phyloP scores from a whole-genome alignment of 2,113 vertebrate genomes.

The Indri indri region DNA sequence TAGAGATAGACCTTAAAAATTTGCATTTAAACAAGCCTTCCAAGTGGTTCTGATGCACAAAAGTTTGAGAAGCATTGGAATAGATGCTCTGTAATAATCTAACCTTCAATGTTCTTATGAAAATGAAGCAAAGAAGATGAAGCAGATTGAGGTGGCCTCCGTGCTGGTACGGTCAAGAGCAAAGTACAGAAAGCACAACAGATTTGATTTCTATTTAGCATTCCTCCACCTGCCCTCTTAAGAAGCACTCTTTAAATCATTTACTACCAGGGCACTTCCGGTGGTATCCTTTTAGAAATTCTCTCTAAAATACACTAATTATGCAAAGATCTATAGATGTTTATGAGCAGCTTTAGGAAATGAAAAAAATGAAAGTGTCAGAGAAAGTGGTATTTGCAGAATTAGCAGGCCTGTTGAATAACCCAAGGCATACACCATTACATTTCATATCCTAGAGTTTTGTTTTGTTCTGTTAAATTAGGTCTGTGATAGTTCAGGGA shows the following conservation, averaged over 20 bases:
- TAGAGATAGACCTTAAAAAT: not conserved
- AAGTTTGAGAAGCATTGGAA: not conserved
- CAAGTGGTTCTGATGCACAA: not conserved
- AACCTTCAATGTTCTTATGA: not conserved
- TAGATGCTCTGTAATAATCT: not conserved
- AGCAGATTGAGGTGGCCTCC: not conserved
- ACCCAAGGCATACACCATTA: fast-evolving
- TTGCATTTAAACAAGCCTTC: not conserved
- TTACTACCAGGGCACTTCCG: not conserved
- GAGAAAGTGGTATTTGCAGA: not conserved
- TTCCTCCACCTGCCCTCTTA: not conserved
- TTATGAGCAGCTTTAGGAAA: not conserved
- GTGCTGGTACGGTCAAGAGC: not conserved
- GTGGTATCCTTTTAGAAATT: not conserved
- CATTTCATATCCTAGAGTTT: not conserved
- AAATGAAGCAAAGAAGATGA: not conserved
- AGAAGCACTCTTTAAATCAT: not conserved
- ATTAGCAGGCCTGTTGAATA: not conserved
- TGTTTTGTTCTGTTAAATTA: not conserved
- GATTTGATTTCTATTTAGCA: not conserved
- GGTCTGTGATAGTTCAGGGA: not conserved
- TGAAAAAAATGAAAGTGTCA: not conserved
- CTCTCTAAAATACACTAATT: not conserved
- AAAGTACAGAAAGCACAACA: not conserved
- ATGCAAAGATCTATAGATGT: not conserved